These are phyloP conservation scores for Daphoenositta chrysoptera DNA, from an alignment of 2,113 vertebrate species.

Conservation along the genomic window DNA sequence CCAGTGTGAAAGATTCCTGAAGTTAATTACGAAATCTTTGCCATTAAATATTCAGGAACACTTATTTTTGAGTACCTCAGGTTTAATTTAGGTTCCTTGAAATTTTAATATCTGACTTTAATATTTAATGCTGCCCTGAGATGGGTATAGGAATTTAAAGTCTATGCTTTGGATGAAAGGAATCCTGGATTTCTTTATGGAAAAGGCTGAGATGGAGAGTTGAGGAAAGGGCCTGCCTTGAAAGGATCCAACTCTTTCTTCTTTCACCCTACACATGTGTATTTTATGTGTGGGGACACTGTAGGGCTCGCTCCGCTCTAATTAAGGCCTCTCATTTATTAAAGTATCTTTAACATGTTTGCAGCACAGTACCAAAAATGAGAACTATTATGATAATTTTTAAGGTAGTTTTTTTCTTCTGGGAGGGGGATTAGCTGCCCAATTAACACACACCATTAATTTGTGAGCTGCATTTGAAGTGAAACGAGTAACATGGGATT, in stretches of 20 bases:
- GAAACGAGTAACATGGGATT: not conserved
- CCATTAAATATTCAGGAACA: slow-evolving; percentile 55
- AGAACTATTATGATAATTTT: not conserved
- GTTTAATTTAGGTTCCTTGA: slow-evolving; percentile 57
- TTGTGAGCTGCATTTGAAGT: not conserved
- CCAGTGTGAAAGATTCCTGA: not conserved
- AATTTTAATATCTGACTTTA: slow-evolving; percentile 63
- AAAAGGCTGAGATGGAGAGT: not conserved
- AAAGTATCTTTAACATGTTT: not conserved
- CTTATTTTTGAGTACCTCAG: slow-evolving; percentile 48
- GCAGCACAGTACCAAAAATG: not conserved
- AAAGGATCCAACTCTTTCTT: not conserved
- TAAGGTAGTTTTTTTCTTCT: not conserved
- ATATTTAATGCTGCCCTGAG: slow-evolving; percentile 58
- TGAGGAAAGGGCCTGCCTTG: not conserved
- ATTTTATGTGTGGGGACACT: not conserved
- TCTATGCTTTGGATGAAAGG: not conserved
- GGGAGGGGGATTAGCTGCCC: slow-evolving; percentile 8
- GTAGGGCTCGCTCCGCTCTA: not conserved
- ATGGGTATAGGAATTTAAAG: not conserved
- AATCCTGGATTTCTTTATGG: not conserved
- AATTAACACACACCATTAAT: slow-evolving; percentile 52
- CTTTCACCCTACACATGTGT: not conserved
- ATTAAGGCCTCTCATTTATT: slow-evolving; percentile 55
- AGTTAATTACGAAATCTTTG: slow-evolving; percentile 45